Evolutionary conservation across 2,888 invertebrate genomes (phyloP).

Genomic region (Dryomyza anilis): DNA sequence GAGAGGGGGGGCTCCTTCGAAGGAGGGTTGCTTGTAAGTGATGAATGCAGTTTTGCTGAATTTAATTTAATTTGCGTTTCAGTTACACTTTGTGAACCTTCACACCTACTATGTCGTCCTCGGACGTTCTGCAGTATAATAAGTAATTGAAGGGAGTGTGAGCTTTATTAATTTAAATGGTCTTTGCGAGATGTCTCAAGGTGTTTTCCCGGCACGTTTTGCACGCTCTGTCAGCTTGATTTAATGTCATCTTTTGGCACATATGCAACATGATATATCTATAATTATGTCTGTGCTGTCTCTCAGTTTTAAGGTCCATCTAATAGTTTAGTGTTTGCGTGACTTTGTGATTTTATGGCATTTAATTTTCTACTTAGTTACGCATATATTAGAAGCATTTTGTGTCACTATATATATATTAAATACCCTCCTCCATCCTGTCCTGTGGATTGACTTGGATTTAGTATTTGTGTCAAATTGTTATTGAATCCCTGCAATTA

Average conservation of each 20-base stretch:
- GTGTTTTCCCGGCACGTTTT: constrained; percentile 38
- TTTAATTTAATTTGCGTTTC: constrained; percentile 40
- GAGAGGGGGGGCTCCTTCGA: neutral
- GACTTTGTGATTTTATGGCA: constrained; percentile 53
- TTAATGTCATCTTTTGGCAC: no score
- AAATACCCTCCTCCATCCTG: neutral
- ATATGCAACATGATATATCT: no score
- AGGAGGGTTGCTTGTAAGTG: constrained; percentile 33
- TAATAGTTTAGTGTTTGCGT: constrained; percentile 44
- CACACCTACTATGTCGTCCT: no score
- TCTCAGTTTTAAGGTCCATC: neutral
- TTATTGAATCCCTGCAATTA: neutral
- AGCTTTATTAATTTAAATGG: constrained; percentile 4
- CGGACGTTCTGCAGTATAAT: no score
- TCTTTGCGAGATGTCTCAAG: constrained; percentile 18
- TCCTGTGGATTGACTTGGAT: neutral
- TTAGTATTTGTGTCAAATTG: neutral
- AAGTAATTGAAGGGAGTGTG: no score
- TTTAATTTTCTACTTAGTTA: constrained; percentile 55
- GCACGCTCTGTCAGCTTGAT: constrained; percentile 47
- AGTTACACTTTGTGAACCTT: no score
- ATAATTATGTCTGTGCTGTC: neutral
- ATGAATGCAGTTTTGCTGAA: constrained; percentile 48
- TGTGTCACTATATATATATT: neutral
- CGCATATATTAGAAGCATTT: constrained; percentile 47